These are phyloP conservation scores for Erpetoichthys calabaricus DNA, from an alignment of 2,797 vertebrate genomes.

Conservation along the genomic window DNA sequence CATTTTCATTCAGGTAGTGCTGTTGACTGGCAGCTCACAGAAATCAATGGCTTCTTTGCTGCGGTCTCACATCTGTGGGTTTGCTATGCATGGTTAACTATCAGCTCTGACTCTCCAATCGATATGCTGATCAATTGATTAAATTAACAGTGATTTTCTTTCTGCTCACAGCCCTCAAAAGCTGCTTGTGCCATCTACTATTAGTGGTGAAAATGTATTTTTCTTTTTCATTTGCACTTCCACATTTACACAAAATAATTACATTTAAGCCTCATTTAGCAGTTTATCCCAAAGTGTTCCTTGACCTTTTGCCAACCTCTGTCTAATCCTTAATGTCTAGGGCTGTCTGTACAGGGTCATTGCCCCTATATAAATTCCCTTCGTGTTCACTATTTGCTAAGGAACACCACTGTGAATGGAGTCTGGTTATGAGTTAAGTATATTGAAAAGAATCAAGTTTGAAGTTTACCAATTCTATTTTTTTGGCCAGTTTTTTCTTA, in stretches of 20 bases:
- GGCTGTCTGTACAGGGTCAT: too few relatives aligned
- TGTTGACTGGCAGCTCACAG: conserved; percentile 8
- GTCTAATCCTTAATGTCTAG: too few relatives aligned
- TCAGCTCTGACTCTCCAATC: conserved; percentile 55
- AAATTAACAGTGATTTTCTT: conserved; percentile 63
- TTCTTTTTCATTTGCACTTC: conserved; percentile 15
- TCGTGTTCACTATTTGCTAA: too few relatives aligned
- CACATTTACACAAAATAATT: conserved; percentile 27
- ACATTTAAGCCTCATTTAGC: conserved; percentile 36
- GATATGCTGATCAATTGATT: conserved; percentile 71
- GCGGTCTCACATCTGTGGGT: conserved; percentile 46
- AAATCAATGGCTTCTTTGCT: conserved; percentile 35
- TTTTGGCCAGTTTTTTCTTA: too few relatives aligned
- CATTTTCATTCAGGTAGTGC: conserved; percentile 13
- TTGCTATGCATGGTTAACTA: conserved; percentile 44
- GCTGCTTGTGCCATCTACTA: conserved; percentile 11
- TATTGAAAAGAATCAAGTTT: too few relatives aligned
- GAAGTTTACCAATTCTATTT: too few relatives aligned
- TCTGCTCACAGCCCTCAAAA: conserved; percentile 39
- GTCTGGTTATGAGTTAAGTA: too few relatives aligned
- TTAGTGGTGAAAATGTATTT: conserved; percentile 28
- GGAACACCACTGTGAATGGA: too few relatives aligned
- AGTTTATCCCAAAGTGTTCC: conserved; percentile 31
- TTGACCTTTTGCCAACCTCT: too few relatives aligned
- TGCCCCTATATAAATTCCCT: too few relatives aligned